phyloP scores from a whole-genome alignment of 92 coral and sea anemone species.

The Meandrina meandrites region DNA sequence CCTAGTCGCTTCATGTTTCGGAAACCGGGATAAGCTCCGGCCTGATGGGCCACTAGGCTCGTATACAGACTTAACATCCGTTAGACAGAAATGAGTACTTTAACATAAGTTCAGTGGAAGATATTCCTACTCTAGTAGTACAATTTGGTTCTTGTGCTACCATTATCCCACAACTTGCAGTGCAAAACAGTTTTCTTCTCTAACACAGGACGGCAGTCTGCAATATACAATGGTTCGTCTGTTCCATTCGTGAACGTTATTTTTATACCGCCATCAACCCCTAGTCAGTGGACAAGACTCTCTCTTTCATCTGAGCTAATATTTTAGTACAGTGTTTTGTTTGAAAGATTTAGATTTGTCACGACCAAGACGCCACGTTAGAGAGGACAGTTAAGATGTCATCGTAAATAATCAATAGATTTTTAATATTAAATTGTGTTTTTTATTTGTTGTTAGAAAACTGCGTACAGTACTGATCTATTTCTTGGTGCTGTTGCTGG shows the following conservation, averaged over 20 bases:
- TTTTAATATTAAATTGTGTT: neutral
- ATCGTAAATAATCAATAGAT: neutral
- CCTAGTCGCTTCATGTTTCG: no score
- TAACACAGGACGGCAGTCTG: neutral
- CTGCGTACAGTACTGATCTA: constrained; percentile 67
- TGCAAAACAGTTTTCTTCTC: neutral
- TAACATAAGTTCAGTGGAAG: neutral
- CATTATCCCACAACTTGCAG: neutral
- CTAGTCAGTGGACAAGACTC: no score
- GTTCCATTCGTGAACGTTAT: neutral
- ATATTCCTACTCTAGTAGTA: neutral
- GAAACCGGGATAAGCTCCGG: no score
- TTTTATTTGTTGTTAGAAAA: constrained; percentile 50
- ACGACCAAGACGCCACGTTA: neutral
- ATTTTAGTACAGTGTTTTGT: no score
- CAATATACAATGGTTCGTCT: neutral
- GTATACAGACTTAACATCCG: no score
- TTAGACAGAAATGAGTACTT: neutral
- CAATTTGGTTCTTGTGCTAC: neutral
- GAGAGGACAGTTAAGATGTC: neutral
- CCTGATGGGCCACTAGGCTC: no score
- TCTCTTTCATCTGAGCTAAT: no score
- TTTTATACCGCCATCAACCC: neutral
- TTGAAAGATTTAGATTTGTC: neutral
- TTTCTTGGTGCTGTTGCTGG: constrained; percentile 74